Evolutionary conservation across 1,140 invertebrate genomes (phyloP).

Genomic region (Atopsyche davidsoni): DNA sequence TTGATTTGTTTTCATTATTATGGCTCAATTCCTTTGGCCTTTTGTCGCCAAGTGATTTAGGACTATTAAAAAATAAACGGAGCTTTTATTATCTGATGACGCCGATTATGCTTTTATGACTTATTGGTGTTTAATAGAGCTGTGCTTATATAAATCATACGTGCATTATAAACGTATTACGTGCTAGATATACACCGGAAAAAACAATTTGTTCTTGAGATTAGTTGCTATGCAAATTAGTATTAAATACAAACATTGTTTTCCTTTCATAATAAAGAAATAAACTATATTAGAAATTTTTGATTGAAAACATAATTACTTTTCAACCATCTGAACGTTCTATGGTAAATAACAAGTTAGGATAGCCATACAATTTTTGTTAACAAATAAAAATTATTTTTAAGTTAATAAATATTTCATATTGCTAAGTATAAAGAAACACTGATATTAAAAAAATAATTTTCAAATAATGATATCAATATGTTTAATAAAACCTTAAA

Average conservation of each 20-base stretch:
- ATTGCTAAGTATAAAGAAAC: too few relatives aligned
- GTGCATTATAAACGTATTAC: too few relatives aligned
- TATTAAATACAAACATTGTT: background rate
- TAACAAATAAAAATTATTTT: background rate
- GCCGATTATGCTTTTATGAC: too few relatives aligned
- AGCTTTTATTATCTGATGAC: too few relatives aligned
- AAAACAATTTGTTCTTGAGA: too few relatives aligned
- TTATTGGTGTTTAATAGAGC: background rate
- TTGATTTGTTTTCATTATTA: conserved; percentile 29
- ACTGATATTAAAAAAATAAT: too few relatives aligned
- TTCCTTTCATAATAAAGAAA: background rate
- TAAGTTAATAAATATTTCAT: background rate
- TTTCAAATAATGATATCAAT: too few relatives aligned
- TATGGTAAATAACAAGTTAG: background rate
- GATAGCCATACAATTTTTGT: background rate
- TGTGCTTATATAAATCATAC: background rate
- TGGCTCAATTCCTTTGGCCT: conserved; percentile 16
- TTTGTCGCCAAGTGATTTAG: too few relatives aligned
- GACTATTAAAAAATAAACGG: too few relatives aligned
- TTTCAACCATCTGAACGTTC: background rate
- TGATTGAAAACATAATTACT: background rate
- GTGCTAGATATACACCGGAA: too few relatives aligned
- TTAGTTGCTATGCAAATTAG: background rate
- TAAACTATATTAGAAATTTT: background rate
- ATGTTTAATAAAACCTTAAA: too few relatives aligned